Percentiles rank a stretch among this genome's conserved stretches.
phyloP scores from a whole-genome alignment of 2,797 vertebrate genomes.

The Clarias laeviceps region DNA sequence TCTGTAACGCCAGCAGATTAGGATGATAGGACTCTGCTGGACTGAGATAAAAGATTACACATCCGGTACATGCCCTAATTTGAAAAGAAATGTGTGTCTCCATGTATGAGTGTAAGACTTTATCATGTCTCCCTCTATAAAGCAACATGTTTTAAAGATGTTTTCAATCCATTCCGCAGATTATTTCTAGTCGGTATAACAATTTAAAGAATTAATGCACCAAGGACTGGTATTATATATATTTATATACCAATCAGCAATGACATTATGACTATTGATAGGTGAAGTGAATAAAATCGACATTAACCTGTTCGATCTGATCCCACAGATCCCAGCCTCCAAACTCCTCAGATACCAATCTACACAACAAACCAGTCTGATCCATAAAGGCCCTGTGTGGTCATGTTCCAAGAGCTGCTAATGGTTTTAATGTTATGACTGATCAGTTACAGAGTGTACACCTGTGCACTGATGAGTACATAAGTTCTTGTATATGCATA shows the following conservation, averaged over 20 bases:
- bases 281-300: too few relatives aligned
- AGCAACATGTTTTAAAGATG: neutral
- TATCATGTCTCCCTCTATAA: neutral
- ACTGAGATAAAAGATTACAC: conserved; percentile 54
- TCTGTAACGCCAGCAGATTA: conserved; percentile 52
- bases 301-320: too few relatives aligned
- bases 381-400: too few relatives aligned
- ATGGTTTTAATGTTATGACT: too few relatives aligned
- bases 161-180: neutral
- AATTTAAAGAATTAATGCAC: neutral
- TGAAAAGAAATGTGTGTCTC: conserved; percentile 25
- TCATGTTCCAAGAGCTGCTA: too few relatives aligned
- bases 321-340: too few relatives aligned
- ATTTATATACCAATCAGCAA: neutral
- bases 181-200: neutral
- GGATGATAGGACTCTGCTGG: conserved; percentile 49
- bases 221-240: neutral
- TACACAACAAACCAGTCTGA: too few relatives aligned
- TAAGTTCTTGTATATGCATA: neutral
- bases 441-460: neutral
- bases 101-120: conserved; percentile 1
- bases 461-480: neutral
- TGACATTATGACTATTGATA: too few relatives aligned
- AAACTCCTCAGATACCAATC: too few relatives aligned
- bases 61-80: conserved; percentile 39